Base-by-base conservation (phyloP, 2,797 vertebrate genomes). In the Sylvia borin region DNA sequence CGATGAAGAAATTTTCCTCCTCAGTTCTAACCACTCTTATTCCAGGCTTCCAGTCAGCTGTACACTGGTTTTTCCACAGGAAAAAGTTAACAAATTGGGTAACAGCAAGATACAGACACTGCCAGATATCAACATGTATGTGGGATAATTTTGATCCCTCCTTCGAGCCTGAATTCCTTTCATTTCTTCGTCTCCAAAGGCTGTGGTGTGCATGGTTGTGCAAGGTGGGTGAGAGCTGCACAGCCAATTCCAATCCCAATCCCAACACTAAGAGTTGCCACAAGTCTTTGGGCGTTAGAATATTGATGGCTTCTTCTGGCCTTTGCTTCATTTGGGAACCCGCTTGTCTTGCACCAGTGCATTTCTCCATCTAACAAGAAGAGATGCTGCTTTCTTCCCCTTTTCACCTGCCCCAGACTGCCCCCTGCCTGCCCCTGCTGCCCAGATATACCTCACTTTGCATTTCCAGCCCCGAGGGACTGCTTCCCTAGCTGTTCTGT, bases 221-320 rank as follows among this genome's bases (percentile, higher is more conserved):
- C 53, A 50, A 74, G 42, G 12, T 48, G 32, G 4, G 7, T 34
- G n/a, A 80, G 29, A 54, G 2, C 21, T 83, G 40, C 57, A 31
- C 36, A 76, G 27, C 2, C 54, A 65, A 5, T 36, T 34, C 13
- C 70, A 80, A 8, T 29, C 19, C 11, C 55, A 78, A 42, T n/a
- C 24, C 16, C 0, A 0, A 21, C 24, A 18, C 2, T 0, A 22
- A 42, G 3, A 47, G 16, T 16, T 57, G 31, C 26, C 31, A 21
- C 11, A 34, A 25, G 6, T 60, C 38, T 72, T 77, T 18, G 47
- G 22, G 20, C 25, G 31, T 34, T 32, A 65, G 10, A 18, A 24
- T 43, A 20, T 14, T 50, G 47, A 13, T 18, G 40, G 32, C 5
- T 88, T 16, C 18, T 85, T 45, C 40, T 21, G 15, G 9, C 11